Evolutionary conservation across 2,113 vertebrate genomes (phyloP).

Genomic region (Podiceps cristatus): DNA sequence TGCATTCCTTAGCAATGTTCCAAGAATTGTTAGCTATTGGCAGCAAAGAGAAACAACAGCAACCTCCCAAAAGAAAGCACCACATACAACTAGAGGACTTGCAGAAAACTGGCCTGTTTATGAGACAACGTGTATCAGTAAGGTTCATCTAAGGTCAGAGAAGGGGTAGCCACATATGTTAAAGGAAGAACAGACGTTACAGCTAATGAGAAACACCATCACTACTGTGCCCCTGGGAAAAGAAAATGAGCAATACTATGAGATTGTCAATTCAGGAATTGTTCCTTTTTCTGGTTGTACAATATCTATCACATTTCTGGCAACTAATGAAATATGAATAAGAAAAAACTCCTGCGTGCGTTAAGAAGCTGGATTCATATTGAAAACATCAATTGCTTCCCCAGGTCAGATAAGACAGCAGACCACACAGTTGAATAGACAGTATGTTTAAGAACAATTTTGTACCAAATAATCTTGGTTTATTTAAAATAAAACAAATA

Average conservation of each 20-base stretch:
- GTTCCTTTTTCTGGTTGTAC: not conserved
- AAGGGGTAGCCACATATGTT: not conserved
- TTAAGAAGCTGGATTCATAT: not conserved
- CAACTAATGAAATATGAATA: not conserved
- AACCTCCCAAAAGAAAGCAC: not conserved
- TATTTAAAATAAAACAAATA: not conserved
- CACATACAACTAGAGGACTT: not conserved
- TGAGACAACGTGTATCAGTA: not conserved
- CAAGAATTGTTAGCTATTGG: not conserved
- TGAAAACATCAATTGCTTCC: not conserved
- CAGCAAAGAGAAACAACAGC: not conserved
- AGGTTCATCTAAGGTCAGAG: not conserved
- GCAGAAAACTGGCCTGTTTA: not conserved
- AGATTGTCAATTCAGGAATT: not conserved
- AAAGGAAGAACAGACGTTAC: not conserved
- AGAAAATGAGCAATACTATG: not conserved
- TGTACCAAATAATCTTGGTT: not conserved
- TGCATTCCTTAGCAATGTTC: not conserved
- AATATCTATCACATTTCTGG: not conserved
- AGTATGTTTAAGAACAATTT: not conserved
- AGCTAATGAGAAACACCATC: not conserved
- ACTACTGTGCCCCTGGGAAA: fast-evolving
- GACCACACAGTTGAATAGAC: not conserved
- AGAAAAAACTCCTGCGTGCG: not conserved
- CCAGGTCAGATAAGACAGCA: not conserved